Percentiles rank a stretch among this genome's conserved stretches.
These are phyloP conservation scores for Salpingus planirostris DNA, from an alignment of 2,888 invertebrate genomes.

Conservation along the genomic window DNA sequence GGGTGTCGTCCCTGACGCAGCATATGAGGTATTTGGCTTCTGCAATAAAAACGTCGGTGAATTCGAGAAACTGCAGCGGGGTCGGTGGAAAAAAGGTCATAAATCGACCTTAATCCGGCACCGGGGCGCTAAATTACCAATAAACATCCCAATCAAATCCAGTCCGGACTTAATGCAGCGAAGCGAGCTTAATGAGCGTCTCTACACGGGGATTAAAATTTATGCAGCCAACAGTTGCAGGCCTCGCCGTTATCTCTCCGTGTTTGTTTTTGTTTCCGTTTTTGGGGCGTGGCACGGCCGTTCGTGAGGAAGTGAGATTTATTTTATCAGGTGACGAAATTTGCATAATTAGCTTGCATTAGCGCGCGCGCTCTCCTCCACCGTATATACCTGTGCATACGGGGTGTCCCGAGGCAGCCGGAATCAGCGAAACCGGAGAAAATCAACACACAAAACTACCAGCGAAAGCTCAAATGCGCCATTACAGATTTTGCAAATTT, in stretches of 20 bases:
- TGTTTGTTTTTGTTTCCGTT: conserved; percentile 22
- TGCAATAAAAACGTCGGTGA: conserved; percentile 52
- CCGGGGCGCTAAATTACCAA: conserved; percentile 16
- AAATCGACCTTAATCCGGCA: no score
- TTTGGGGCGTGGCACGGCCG: conserved; percentile 18
- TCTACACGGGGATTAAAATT: conserved; percentile 20
- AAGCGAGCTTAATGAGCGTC: conserved; percentile 21
- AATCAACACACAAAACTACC: no score
- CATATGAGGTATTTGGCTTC: conserved; percentile 85
- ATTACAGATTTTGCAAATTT: no score
- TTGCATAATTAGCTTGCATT: conserved; percentile 33
- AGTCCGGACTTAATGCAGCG: conserved; percentile 20
- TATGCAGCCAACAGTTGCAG: conserved; percentile 17
- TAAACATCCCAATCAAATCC: conserved; percentile 23
- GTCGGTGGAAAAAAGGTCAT: no score
- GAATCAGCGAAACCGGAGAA: no score
- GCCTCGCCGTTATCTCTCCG: conserved; percentile 1
- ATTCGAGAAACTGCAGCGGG: no score
- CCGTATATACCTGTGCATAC: no score
- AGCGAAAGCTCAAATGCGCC: no score
- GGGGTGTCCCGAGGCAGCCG: no score
- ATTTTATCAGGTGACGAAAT: conserved; percentile 32
- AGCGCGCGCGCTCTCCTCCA: no score
- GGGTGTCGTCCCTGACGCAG: conserved; percentile 91
- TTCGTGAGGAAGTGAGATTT: conserved; percentile 25